phyloP scores from a whole-genome alignment of 2,797 vertebrate genomes.

The Novumbra hubbsi region DNA sequence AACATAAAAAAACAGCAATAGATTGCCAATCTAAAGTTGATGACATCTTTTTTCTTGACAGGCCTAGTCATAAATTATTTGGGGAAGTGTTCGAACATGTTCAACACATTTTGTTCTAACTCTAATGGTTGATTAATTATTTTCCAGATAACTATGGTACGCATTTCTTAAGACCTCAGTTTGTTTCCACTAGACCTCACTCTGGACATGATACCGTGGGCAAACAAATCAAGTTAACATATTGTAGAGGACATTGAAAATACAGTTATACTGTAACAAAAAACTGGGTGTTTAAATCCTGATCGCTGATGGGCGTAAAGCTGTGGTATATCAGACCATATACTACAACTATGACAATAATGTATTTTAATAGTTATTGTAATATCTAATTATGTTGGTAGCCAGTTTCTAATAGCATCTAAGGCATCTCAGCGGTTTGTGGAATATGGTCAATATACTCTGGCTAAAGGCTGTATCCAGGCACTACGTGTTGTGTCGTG shows the following conservation, averaged over 20 bases:
- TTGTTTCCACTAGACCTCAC: background rate
- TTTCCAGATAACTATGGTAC: background rate
- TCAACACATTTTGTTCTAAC: background rate
- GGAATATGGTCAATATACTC: too few species aligned
- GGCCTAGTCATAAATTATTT: background rate
- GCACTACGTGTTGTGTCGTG: too few species aligned
- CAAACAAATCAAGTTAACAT: background rate
- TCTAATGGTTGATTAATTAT: background rate
- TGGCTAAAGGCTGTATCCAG: too few species aligned
- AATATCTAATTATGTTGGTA: too few species aligned
- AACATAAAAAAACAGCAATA: conserved; percentile 3
- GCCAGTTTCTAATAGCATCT: too few species aligned
- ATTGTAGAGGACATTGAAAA: background rate
- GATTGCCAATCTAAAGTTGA: background rate
- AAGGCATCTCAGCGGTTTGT: too few species aligned
- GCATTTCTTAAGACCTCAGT: background rate
- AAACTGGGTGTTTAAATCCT: too few species aligned
- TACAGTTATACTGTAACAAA: background rate
- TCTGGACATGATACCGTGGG: background rate
- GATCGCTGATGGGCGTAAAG: too few species aligned
- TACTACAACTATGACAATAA: too few species aligned
- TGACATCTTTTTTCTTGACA: conserved; percentile 6
- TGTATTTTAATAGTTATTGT: too few species aligned
- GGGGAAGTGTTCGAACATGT: background rate
- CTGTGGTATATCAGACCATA: too few species aligned